These are phyloP conservation scores for Ochropleura leucogaster DNA, from an alignment of 2,888 invertebrate genomes.

Conservation along the genomic window DNA sequence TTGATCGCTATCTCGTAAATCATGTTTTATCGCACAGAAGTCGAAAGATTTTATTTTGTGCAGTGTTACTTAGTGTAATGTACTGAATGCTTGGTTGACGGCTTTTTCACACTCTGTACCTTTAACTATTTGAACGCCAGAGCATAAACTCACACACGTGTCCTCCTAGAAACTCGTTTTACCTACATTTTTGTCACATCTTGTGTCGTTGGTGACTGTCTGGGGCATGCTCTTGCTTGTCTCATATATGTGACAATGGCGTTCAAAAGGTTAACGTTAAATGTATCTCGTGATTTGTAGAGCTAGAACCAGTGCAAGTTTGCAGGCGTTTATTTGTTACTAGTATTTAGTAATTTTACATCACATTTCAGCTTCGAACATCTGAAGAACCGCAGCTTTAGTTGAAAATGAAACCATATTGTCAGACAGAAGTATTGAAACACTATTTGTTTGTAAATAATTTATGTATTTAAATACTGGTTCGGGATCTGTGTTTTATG, in stretches of 20 bases:
- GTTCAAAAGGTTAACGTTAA: not conserved
- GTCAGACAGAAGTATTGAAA: not conserved
- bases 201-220: too few species aligned
- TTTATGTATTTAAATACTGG: constrained; percentile 18
- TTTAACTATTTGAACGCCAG: not conserved
- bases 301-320: not conserved
- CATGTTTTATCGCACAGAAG: not conserved
- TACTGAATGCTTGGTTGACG: not conserved
- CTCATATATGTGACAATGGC: too few species aligned
- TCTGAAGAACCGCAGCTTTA: constrained; percentile 31
- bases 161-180: too few species aligned
- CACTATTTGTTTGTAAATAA: constrained; percentile 15
- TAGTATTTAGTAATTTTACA: constrained; percentile 23
- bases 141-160: too few species aligned
- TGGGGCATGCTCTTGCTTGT: too few species aligned
- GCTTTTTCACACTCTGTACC: not conserved
- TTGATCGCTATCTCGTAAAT: not conserved
- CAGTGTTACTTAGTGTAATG: not conserved
- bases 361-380: constrained; percentile 46
- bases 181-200: too few species aligned
- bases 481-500: constrained; percentile 34
- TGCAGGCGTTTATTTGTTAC: not conserved
- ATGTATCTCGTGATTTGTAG: not conserved
- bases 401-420: constrained; percentile 14
- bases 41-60: too few species aligned